Base-by-base conservation (phyloP, 2,888 invertebrate species). In the Yponomeuta malinellus region DNA sequence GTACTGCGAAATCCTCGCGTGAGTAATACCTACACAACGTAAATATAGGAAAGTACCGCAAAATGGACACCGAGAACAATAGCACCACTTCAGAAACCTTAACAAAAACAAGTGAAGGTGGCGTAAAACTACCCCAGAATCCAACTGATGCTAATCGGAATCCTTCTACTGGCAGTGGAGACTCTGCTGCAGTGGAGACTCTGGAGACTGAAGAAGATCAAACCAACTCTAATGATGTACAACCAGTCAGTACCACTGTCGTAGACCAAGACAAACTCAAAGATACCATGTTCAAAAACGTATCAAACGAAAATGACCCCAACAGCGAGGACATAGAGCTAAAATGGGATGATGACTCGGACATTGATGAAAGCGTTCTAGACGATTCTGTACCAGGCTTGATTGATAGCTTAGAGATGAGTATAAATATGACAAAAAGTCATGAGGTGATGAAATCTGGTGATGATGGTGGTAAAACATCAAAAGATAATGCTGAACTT, bases 281-380 rank as follows among this genome's bases (percentile, higher is more conserved):
- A 52, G 71, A 71, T 63, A 63, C 69, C 37, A 67, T 67, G 9
- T 43, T n/a, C 4, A 67, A 67, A 67, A 33, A 67, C 10, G 10
- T 67, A n/a, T 37, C n/a, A 3, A 68, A 48, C 2, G 71, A 73
- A 33, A 72, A 70, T 70, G 73, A 73, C 43, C 68, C 68, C 4
- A 68, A 9, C 8, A 68, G 68, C 72, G 82, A 85, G 12, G 83
- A 86, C 23, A 73, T 88, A 9, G 73, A 81, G 48, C 74, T 87
- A 4, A 79, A 76, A 73, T 87, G 85, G 85, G 86, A 87, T 59
- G 86, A 87, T 68, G 68, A 68, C 33, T 43, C 29, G 10, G 65
- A 65, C 15, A 29, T 23, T 23, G 65, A 67, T 15, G 48, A 68
- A 4, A 6, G 37, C 15, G 48, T 48, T 12, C 15, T 48, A 8